Evolutionary conservation across 2,797 vertebrate genomes (phyloP), one percentile per base, ranked within the genome.

Genomic region (Staurois parvus): DNA sequence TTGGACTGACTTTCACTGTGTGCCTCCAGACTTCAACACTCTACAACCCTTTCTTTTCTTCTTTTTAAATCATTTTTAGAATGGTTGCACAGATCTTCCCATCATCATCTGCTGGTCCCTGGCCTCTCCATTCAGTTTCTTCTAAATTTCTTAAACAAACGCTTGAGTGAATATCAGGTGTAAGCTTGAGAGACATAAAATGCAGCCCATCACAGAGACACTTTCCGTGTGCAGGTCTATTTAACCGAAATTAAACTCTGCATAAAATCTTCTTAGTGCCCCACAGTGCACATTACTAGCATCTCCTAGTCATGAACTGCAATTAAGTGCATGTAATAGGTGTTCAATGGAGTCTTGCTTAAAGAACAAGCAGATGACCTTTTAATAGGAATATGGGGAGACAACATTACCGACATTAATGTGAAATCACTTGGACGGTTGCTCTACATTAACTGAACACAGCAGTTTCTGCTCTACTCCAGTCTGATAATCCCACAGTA

Each of bases 311-410:
- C 76, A 72, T 79, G 83, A 84, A 84, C 76, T 45, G 76, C 76
- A 79, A 79, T 84, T 84, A 84, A 84, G 83, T 78, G 52, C 76
- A 59, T 72, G 83, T 72, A 79, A 79, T 79, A 84, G 76, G 83
- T 84, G 76, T 79, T 84, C 83, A 84, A 84, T 79, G 83, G 76
- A 84, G 83, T 78, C 76, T 70, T 79, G 76, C 83, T 64, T 84
- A 72, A 79, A 79, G 30, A 59, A 72, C 52, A 34, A 84, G 76
- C 75, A 70, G 76, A 84, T 84, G 83, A 84, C 76, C 83, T 84
- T 84, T 84, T 84, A 84, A 79, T 79, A 72, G 83, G 76, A 79
- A 62, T 40, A 77, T 79, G 68, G 76, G 76, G 37, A 79, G 45
- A 84, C 24, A 32, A 76, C 70, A 83, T 83, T 83, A 76, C 81